Evolutionary conservation across 2,888 invertebrate species (phyloP).

Genomic region (Schizotus pectinicornis): DNA sequence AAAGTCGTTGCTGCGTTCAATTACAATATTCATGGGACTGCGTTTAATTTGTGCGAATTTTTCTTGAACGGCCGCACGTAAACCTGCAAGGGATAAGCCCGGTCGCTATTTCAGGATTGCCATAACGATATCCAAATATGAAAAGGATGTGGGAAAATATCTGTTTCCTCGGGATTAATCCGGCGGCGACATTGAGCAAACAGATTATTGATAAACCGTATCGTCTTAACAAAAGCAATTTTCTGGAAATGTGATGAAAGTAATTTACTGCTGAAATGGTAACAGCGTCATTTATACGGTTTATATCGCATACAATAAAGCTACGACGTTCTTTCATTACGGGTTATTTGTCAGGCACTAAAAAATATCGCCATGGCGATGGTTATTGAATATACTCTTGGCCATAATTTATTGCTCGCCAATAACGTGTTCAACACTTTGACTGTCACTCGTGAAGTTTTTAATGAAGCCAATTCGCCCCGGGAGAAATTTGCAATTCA

Average conservation of each 20-base stretch:
- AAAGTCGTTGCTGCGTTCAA: not conserved
- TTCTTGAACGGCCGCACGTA: no score
- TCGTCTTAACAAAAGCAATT: conserved; percentile 11
- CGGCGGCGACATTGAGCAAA: not conserved
- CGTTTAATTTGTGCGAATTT: no score
- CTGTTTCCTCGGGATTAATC: conserved; percentile 1
- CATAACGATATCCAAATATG: no score
- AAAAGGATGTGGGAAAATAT: not conserved
- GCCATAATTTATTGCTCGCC: no score
- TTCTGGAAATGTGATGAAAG: conserved; percentile 16
- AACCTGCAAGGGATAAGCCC: no score
- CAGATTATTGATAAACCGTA: conserved; percentile 12
- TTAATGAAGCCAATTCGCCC: no score
- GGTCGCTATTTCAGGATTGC: no score
- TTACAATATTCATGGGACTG: conserved; percentile 20
- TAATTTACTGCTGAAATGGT: conserved; percentile 10
- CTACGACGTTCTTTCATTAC: conserved; percentile 19
- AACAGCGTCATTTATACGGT: conserved; percentile 10
- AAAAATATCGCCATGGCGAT: conserved; percentile 15
- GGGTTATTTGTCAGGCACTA: conserved; percentile 21
- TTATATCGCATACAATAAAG: conserved; percentile 16
- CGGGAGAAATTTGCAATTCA: not conserved
- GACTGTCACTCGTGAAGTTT: no score
- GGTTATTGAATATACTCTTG: conserved; percentile 19
- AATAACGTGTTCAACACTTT: no score